Evolutionary conservation across 1,140 invertebrate species (phyloP).

Genomic region (Bombus breviceps): DNA sequence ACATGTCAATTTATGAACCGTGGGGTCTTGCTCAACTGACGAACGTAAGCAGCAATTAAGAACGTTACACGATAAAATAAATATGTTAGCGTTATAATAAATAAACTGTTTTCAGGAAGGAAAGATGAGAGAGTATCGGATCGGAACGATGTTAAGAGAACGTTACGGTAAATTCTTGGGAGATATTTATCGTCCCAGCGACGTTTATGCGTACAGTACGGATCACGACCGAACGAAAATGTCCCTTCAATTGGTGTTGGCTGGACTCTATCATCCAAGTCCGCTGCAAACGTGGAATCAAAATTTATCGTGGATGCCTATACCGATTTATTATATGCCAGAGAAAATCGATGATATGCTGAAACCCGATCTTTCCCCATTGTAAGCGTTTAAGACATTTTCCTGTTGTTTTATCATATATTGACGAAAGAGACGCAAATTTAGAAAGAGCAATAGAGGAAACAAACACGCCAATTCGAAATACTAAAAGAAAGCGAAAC

Average conservation of each 20-base stretch:
- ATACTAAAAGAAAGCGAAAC: neutral
- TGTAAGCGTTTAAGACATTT: conserved; percentile 33
- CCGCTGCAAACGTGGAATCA: conserved; percentile 81
- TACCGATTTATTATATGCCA: conserved; percentile 66
- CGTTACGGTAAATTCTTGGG: conserved; percentile 83
- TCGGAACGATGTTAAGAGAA: conserved; percentile 83
- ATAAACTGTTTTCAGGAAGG: conserved; percentile 77
- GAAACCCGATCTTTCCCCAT: conserved; percentile 39
- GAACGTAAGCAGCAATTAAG: conserved; percentile 78
- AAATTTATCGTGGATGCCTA: conserved; percentile 73
- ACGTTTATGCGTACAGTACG: conserved; percentile 80
- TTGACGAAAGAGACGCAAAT: neutral
- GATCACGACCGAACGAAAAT: conserved; percentile 85
- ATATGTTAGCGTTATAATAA: neutral
- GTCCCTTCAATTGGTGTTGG: conserved; percentile 83
- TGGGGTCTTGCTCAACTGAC: conserved; percentile 83
- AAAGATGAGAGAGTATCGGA: conserved; percentile 82
- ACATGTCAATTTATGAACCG: conserved; percentile 69
- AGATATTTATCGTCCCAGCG: conserved; percentile 79
- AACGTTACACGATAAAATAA: neutral
- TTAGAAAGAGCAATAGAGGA: neutral
- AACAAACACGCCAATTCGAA: neutral
- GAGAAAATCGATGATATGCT: conserved; percentile 65
- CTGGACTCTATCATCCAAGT: conserved; percentile 83
- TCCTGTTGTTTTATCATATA: neutral